phyloP scores from a whole-genome alignment of 2,888 invertebrate species.

The Geophilus truncorum region DNA sequence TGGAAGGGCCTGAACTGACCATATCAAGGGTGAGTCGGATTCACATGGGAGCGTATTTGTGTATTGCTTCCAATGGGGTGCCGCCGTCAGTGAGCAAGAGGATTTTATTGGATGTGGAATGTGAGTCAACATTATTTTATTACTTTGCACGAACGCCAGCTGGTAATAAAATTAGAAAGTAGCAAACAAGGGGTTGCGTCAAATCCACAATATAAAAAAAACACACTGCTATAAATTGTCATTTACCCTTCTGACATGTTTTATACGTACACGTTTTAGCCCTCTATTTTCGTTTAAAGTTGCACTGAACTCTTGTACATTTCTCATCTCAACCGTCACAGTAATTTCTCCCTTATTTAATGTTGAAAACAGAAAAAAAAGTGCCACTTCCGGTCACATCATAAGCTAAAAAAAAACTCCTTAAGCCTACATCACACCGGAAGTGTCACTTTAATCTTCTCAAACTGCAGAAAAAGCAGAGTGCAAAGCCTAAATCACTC shows the following conservation, averaged over 20 bases:
- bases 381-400: too few relatives aligned
- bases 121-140: constrained; percentile 56
- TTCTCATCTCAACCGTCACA: too few relatives aligned
- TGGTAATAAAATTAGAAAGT: background rate
- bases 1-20: constrained; percentile 78
- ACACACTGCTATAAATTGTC: background rate
- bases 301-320: too few relatives aligned
- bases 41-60: constrained; percentile 88
- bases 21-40: constrained; percentile 82
- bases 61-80: constrained; percentile 88
- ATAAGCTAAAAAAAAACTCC: too few relatives aligned
- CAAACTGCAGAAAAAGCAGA: too few relatives aligned
- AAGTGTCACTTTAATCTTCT: too few relatives aligned
- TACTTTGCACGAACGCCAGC: background rate
- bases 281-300: too few relatives aligned
- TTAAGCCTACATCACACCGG: too few relatives aligned
- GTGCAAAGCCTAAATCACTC: too few relatives aligned
- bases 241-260: background rate
- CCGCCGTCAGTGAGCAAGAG: constrained; percentile 84
- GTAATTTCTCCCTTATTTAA: background rate
- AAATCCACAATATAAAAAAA: background rate
- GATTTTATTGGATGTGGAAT: constrained; percentile 74
- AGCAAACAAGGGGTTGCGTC: background rate
- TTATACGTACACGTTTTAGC: background rate
- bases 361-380: too few relatives aligned